A percentile compares a stretch with the other conserved stretches of the same genome.
These are phyloP conservation scores for Tinamus guttatus DNA, from an alignment of 2,113 vertebrate genomes.

Conservation along the genomic window DNA sequence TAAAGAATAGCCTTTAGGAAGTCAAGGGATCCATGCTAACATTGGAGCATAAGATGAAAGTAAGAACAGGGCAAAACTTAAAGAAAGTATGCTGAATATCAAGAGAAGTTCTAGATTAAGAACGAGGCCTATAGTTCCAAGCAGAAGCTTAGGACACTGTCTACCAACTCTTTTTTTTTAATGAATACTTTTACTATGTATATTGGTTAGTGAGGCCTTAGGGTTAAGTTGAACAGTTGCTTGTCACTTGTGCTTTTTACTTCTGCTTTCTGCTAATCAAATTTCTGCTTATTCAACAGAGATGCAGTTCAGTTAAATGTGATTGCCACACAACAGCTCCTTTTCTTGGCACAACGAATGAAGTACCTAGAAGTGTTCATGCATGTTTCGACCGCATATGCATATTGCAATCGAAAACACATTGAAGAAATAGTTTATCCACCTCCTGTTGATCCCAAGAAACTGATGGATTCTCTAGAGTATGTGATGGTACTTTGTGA, in stretches of 20 bases:
- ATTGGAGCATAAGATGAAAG: neutral
- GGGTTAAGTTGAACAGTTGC: neutral
- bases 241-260: neutral
- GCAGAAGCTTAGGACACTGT: neutral
- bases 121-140: neutral
- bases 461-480: constrained; percentile 95
- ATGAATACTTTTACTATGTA: neutral
- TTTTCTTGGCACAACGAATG: constrained; percentile 89
- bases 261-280: constrained; percentile 1
- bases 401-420: constrained; percentile 93
- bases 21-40: neutral
- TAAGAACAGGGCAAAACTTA: neutral
- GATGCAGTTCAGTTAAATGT: constrained; percentile 96
- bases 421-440: constrained; percentile 94
- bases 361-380: constrained; percentile 93
- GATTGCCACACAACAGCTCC: constrained; percentile 90
- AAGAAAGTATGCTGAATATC: neutral
- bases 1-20: neutral
- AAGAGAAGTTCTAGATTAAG: neutral
- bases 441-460: constrained; percentile 93
- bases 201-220: neutral
- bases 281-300: constrained; percentile 71
- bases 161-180: neutral
- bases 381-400: constrained; percentile 96
- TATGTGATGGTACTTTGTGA: constrained; percentile 73